Evolutionary conservation across 2,797 vertebrate species (phyloP).

Genomic region (Eospalax fontanierii): DNA sequence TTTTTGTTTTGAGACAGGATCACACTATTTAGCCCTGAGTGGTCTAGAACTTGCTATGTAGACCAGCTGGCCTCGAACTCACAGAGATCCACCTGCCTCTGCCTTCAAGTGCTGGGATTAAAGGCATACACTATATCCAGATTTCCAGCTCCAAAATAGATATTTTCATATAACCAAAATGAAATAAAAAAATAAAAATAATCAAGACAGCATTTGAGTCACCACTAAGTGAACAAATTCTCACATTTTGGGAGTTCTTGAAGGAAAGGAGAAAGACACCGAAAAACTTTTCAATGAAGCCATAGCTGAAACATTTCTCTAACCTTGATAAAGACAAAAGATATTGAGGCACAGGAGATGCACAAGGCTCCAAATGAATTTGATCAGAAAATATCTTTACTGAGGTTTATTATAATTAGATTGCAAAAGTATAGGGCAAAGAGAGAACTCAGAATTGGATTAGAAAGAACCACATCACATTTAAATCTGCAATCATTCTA

Average conservation of each 20-base stretch:
- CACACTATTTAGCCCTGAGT: too few relatives aligned
- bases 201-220: background rate
- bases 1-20: too few relatives aligned
- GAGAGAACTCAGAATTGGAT: background rate
- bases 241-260: background rate
- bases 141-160: too few relatives aligned
- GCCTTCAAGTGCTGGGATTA: too few relatives aligned
- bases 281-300: background rate
- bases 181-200: background rate
- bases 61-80: too few relatives aligned
- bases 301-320: background rate
- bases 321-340: background rate
- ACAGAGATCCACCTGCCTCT: too few relatives aligned
- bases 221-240: background rate
- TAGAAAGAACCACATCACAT: background rate
- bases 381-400: background rate
- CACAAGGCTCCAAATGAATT: background rate
- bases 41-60: too few relatives aligned
- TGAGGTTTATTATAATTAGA: background rate
- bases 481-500: background rate
- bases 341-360: background rate
- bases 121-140: too few relatives aligned
- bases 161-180: background rate
- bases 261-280: background rate
- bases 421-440: background rate